A percentile compares a stretch with the other conserved stretches of the same genome.
phyloP scores from a whole-genome alignment of 2,888 invertebrate genomes.

The Scotopteryx bipunctaria region DNA sequence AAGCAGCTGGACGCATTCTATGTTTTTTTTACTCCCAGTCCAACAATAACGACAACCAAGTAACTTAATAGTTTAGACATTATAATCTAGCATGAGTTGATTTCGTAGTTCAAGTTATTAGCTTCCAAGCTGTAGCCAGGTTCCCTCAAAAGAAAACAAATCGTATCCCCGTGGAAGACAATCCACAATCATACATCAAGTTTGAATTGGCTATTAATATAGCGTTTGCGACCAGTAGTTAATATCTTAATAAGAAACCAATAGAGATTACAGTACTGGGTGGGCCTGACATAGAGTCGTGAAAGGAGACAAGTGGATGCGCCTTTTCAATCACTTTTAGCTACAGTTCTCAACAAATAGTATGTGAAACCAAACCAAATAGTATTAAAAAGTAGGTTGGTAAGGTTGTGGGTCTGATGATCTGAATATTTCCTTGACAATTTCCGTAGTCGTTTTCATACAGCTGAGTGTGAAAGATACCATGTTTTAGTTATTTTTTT shows the following conservation, averaged over 20 bases:
- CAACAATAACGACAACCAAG: too few species aligned
- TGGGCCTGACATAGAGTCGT: conserved; percentile 15
- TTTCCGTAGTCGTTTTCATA: too few species aligned
- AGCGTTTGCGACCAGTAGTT: conserved; percentile 69
- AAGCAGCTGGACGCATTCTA: too few species aligned
- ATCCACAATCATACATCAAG: conserved; percentile 25
- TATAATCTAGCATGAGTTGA: background rate
- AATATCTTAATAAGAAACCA: conserved; percentile 80
- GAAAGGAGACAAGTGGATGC: conserved; percentile 6
- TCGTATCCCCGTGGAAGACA: conserved; percentile 17
- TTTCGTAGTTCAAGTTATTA: background rate
- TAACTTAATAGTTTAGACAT: conserved; percentile 1
- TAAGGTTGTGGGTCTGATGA: too few species aligned
- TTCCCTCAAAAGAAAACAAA: conserved; percentile 17
- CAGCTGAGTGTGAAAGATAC: too few species aligned
- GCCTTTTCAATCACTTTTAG: background rate
- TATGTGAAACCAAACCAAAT: too few species aligned
- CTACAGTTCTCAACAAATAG: too few species aligned
- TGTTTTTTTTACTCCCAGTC: too few species aligned
- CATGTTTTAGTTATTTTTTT: too few species aligned
- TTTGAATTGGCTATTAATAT: conserved; percentile 55
- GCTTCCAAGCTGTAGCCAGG: background rate
- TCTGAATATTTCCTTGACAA: too few species aligned
- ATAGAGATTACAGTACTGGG: conserved; percentile 44
- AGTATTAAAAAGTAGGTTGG: too few species aligned